These are phyloP conservation scores for Hipposideros armiger DNA, from an alignment of 2,113 vertebrate genomes.

Conservation along the genomic window DNA sequence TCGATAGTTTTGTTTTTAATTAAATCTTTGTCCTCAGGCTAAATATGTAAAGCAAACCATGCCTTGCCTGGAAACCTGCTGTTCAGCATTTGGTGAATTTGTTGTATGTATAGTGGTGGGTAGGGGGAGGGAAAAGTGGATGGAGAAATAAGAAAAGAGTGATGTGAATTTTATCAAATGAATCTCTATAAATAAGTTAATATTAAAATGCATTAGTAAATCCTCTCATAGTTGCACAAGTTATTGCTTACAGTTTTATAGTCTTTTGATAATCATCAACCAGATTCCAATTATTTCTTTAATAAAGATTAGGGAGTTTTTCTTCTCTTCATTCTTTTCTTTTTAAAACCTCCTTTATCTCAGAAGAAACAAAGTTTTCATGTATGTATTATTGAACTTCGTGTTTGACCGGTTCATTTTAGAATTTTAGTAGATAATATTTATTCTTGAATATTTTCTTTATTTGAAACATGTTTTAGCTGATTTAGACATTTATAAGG, in stretches of 20 bases:
- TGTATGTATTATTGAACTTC: neutral
- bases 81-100: neutral
- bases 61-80: neutral
- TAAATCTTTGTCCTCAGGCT: conserved; percentile 16
- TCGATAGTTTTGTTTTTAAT: neutral
- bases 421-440: neutral
- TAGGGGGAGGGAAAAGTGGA: neutral
- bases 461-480: neutral
- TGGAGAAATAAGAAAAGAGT: neutral
- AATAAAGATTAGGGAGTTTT: neutral
- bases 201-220: neutral
- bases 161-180: neutral
- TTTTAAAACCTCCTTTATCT: neutral
- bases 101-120: fast-evolving
- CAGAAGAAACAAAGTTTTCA: neutral
- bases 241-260: neutral
- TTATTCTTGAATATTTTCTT: neutral
- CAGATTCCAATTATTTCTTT: neutral
- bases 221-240: neutral
- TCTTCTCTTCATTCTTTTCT: neutral
- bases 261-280: neutral
- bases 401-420: neutral
- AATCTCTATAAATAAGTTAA: neutral
- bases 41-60: neutral
- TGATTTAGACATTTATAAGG: neutral